phyloP scores from a whole-genome alignment of 2,888 invertebrate species.

The Patella ulyssiponensis region DNA sequence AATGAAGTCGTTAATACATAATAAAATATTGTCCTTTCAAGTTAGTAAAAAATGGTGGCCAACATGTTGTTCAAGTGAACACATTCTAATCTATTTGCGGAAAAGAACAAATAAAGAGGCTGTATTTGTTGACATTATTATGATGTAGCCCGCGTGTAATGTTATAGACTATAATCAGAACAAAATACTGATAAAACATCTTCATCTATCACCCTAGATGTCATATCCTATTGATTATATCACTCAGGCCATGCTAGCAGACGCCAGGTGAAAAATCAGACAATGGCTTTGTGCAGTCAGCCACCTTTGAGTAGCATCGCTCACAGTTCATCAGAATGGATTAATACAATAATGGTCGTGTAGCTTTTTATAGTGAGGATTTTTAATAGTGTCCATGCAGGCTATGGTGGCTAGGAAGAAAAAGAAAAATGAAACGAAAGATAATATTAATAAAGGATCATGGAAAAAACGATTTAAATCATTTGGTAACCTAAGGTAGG shows the following conservation, averaged over 20 bases:
- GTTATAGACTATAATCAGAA: not conserved
- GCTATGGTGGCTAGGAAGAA: slow-evolving; percentile 1
- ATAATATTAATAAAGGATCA: not conserved
- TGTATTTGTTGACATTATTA: too few species aligned
- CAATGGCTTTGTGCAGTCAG: slow-evolving; percentile 8
- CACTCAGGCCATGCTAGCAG: not conserved
- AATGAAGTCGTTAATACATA: too few species aligned
- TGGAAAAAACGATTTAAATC: not conserved
- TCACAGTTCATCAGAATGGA: too few species aligned
- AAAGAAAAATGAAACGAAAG: not conserved
- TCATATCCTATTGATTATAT: not conserved
- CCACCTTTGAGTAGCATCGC: not conserved
- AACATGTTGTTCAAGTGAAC: too few species aligned
- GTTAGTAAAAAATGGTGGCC: too few species aligned
- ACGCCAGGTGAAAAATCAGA: not conserved
- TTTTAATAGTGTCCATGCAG: too few species aligned
- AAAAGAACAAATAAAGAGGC: too few species aligned
- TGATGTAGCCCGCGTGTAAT: too few species aligned
- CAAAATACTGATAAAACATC: not conserved
- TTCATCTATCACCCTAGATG: not conserved
- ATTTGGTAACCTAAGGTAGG: not conserved
- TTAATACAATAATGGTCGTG: too few species aligned
- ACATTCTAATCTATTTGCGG: too few species aligned
- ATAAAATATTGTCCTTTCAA: too few species aligned
- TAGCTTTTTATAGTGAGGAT: too few species aligned